Percentiles rank a stretch among this genome's conserved stretches.
Conservation (phyloP, 2,113 vertebrate species). For the Tachuris rubrigastra region DNA sequence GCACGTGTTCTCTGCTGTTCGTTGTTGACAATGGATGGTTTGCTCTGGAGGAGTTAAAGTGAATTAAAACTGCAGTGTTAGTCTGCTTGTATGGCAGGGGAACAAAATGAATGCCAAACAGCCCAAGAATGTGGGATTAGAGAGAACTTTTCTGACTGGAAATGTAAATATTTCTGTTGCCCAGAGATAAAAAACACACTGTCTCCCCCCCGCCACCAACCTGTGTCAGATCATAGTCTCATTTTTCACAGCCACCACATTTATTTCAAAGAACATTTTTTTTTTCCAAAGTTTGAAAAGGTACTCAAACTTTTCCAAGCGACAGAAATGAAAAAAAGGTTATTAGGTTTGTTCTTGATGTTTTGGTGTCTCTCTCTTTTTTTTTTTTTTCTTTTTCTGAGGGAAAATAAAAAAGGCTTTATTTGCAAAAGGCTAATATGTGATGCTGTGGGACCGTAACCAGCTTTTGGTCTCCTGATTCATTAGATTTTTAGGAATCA, state of each 20-base stretch:
- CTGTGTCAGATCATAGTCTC: neutral
- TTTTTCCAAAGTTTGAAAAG: neutral
- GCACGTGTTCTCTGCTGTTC: neutral
- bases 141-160: neutral
- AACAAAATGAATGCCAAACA: neutral
- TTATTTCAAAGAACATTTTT: neutral
- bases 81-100: neutral
- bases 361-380: neutral
- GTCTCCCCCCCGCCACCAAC: neutral
- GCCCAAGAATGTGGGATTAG: neutral
- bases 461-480: neutral
- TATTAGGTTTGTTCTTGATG: neutral
- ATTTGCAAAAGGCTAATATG: neutral
- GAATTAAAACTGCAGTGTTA: neutral
- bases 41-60: neutral
- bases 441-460: neutral
- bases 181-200: neutral
- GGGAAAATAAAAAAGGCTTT: neutral
- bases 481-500: neutral
- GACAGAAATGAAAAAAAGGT: neutral
- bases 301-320: neutral
- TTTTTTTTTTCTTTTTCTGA: neutral
- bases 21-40: neutral
- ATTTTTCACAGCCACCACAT: neutral
- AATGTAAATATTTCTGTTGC: neutral